Conservation (phyloP, 2,888 invertebrate species). For the Cryptocephalus moraei region DNA sequence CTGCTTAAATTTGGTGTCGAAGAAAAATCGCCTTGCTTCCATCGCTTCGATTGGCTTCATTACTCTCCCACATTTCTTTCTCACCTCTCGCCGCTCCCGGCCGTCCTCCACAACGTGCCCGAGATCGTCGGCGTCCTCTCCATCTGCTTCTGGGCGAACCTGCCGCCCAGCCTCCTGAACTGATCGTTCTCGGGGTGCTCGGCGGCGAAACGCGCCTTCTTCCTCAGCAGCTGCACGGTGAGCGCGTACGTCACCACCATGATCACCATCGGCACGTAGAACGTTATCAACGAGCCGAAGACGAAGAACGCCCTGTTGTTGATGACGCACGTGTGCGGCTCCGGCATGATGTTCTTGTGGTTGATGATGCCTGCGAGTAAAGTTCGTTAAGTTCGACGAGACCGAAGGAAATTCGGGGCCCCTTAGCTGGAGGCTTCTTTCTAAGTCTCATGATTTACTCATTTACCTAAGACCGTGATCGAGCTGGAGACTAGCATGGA, state of each 20-base stretch:
- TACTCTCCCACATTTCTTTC: too few species aligned
- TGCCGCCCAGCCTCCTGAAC: constrained; percentile 42
- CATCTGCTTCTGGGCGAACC: constrained; percentile 28
- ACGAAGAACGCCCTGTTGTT: constrained; percentile 81
- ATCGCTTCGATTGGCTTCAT: too few species aligned
- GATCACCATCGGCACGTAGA: constrained; percentile 90
- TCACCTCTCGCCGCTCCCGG: constrained; percentile 35
- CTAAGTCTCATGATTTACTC: not conserved
- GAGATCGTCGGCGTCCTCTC: constrained; percentile 26
- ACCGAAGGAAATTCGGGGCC: not conserved
- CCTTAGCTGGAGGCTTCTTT: not conserved
- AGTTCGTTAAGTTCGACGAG: too few species aligned
- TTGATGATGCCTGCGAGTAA: constrained; percentile 58
- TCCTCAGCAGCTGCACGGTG: constrained; percentile 76
- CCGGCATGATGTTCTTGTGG: constrained; percentile 70
- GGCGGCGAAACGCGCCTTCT: constrained; percentile 65
- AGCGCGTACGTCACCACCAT: constrained; percentile 89
- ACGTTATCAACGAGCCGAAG: constrained; percentile 85
- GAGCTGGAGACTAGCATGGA: constrained; percentile 82
- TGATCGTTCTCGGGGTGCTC: constrained; percentile 52
- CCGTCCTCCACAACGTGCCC: constrained; percentile 34
- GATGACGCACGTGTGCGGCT: constrained; percentile 64
- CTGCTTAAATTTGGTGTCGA: too few species aligned
- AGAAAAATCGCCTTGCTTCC: too few species aligned
- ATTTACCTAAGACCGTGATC: constrained; percentile 71